Conservation (phyloP, 2,888 invertebrate species). For the Rugalucina vietnamica region DNA sequence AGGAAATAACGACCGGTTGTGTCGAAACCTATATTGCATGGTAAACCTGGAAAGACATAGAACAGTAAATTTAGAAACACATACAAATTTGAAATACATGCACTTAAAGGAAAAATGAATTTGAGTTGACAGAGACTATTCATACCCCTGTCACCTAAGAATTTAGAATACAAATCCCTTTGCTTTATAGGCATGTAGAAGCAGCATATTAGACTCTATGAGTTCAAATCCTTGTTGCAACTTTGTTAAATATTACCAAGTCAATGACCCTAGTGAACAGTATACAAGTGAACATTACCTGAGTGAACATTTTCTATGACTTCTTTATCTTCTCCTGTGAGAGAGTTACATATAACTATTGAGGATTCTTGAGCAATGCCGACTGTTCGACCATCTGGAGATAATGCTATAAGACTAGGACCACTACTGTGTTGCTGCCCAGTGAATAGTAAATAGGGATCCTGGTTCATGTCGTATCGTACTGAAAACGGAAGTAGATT, state of each 20-base stretch:
- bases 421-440: slow-evolving; percentile 86
- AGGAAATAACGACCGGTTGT: slow-evolving; percentile 90
- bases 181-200: too few species aligned
- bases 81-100: not conserved
- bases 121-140: not conserved
- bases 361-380: slow-evolving; percentile 88
- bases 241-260: too few species aligned
- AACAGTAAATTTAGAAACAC: not conserved
- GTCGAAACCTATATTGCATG: slow-evolving; percentile 90
- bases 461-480: slow-evolving; percentile 91
- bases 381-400: slow-evolving; percentile 91
- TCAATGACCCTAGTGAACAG: too few species aligned
- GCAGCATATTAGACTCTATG: too few species aligned
- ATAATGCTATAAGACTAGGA: slow-evolving; percentile 87
- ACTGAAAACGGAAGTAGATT: slow-evolving; percentile 87
- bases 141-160: too few species aligned
- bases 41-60: slow-evolving; percentile 86
- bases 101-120: not conserved
- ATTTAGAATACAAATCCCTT: too few species aligned
- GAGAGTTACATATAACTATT: slow-evolving; percentile 89
- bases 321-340: slow-evolving; percentile 88
- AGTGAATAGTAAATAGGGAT: slow-evolving; percentile 89
- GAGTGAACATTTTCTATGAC: slow-evolving; percentile 84
- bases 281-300: not conserved
- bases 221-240: too few species aligned